Evolutionary conservation across 2,113 vertebrate genomes (phyloP), one percentile per base, ranked within the genome.

Genomic region (Chitala chitala): DNA sequence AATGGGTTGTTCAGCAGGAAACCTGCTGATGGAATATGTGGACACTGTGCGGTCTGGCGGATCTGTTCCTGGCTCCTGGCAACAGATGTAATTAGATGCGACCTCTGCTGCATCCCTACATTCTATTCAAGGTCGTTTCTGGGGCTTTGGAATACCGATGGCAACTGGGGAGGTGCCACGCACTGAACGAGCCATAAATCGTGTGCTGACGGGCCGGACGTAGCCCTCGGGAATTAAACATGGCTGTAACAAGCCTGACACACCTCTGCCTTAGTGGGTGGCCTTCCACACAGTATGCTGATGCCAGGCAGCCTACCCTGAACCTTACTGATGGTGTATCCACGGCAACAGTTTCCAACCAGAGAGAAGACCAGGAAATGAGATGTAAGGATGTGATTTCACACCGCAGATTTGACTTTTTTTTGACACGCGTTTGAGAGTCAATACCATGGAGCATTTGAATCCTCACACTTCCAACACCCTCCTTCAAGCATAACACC

Each of bases 201-300:
- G 48, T 63, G 72, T 8, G 36, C 74, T 76, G 83, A 81, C 76
- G 56, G 73, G 66, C 78, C 78, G 24, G 78, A 81, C 31, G 24
- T 56, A 68, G 69, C 33, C 9, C 68, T 80, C 63, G 71, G 86
- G 86, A 87, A 86, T 86, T 86, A 86, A 85, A 88, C 83, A 85
- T 81, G 74, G 53, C 76, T 78, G 24, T 31, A 36, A 36, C 74
- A 48, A 70, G 78, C 38, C 76, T 69, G 10, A 5, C 55, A 73
- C 3, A 31, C 33, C 59, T 46, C 59, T 55, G 38, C 48, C 76
- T 8, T 38, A 33, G 54, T 3, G 31, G 55, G 33, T 58, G 77
- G 78, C 73, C 24, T 29, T 33, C 68, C 29, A 29, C 33, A 26
- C 55, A 5, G 26, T 75, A 76, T 68, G 3, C 40, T 5, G 20